phyloP scores from a whole-genome alignment of 2,797 vertebrate species.

The Sardinella longiceps region DNA sequence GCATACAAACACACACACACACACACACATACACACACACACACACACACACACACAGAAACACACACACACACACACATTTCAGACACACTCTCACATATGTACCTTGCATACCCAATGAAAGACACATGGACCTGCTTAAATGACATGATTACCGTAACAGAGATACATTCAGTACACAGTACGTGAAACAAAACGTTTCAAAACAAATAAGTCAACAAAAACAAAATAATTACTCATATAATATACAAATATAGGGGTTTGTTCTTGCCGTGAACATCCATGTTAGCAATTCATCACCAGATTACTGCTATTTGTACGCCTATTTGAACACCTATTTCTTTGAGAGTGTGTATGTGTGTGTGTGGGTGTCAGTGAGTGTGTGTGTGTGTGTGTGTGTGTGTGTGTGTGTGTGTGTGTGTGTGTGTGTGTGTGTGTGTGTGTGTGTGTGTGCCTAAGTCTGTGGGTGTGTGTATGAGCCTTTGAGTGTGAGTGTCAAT shows the following conservation, averaged over 20 bases:
- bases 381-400: slow-evolving; percentile 24
- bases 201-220: no score
- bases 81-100: neutral
- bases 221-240: no score
- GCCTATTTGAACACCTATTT: neutral
- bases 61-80: no score
- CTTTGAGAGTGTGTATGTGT: neutral
- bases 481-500: slow-evolving; percentile 20
- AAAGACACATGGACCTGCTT: no score
- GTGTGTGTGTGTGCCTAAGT: slow-evolving; percentile 8
- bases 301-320: neutral
- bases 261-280: neutral
- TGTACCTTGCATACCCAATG: neutral
- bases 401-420: neutral
- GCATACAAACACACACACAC: neutral
- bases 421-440: slow-evolving; percentile 18
- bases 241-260: neutral
- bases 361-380: no score
- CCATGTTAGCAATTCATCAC: neutral
- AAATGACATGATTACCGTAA: no score
- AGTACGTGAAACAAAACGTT: no score
- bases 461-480: neutral
- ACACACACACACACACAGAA: neutral
- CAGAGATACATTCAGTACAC: no score
- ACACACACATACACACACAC: neutral